Evolutionary conservation across 1,140 invertebrate genomes (phyloP), one percentile per base, ranked within the genome.

Genomic region (Drosophila sucinea): DNA sequence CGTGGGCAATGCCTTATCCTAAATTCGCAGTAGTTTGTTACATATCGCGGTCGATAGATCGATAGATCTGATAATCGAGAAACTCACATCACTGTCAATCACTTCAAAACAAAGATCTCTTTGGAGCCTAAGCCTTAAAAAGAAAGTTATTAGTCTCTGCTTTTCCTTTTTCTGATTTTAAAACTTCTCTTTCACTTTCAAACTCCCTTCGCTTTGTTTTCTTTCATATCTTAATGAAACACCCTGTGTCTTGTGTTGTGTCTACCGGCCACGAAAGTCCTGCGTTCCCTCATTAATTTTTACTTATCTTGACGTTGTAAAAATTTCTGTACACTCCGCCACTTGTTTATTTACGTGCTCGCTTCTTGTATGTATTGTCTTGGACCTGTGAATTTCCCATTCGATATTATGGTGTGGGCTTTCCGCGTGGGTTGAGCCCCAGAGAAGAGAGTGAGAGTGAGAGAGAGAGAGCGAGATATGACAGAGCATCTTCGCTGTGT

Each of bases 221-320:
- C 8, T 35, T 8, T 10, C 33, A 38, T 11, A 1, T 38, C 11
- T 3, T 1, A 2, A 11, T 17, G 23, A 25, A 8, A 4, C 67
- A 32, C 65, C 76, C 79, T 78, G 73, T 73, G 74, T 73, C 44
- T 62, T 35, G 56, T 63, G 41, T 62, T 75, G 33, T 75, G 70
- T 40, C 60, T 70, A 70, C 41, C 54, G 65, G 63, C 70, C 58
- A 57, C 55, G 60, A 60, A 44, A 62, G 60, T 61, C n/a, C 55
- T 56, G 44, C 44, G 76, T 54, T 73, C 54, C 73, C 70, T 84
- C 73, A 83, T 77, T 84, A 84, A 83, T 79, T 79, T 81, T 77
- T 83, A 73, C 81, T 83, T 83, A 84, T 84, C 81, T 77, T 77
- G 73, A 79, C 67, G 73, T 79, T 61, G 66, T 73, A 47, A 73